phyloP scores from a whole-genome alignment of 2,113 vertebrate genomes.

The Scomber colias region DNA sequence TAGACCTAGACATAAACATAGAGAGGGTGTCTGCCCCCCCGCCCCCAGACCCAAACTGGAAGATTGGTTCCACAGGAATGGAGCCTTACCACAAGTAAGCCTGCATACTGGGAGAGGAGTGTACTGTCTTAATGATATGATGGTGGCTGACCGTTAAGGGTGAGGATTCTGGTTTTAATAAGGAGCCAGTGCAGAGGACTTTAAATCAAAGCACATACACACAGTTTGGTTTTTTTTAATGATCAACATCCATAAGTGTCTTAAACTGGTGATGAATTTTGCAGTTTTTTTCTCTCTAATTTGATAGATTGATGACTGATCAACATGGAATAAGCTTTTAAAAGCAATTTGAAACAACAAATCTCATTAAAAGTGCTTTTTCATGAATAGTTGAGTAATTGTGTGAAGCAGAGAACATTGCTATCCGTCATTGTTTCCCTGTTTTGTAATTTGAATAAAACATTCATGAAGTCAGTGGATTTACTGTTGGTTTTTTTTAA shows the following conservation, averaged over 20 bases:
- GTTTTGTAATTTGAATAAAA: constrained; percentile 66
- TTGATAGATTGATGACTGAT: constrained; percentile 12
- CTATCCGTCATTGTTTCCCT: background rate
- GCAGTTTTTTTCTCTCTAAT: background rate
- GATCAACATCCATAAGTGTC: constrained; percentile 7
- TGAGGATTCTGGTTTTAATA: too few relatives aligned
- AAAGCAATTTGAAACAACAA: constrained; percentile 1
- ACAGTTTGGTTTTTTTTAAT: background rate
- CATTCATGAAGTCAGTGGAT: constrained; percentile 2
- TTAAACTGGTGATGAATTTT: background rate
- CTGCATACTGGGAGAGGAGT: too few relatives aligned
- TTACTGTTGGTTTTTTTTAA: too few relatives aligned
- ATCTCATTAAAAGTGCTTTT: constrained; percentile 14
- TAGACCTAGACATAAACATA: too few relatives aligned
- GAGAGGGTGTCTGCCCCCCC: too few relatives aligned
- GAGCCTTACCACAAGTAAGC: too few relatives aligned
- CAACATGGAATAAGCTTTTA: constrained; percentile 17
- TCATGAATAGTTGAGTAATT: constrained; percentile 20
- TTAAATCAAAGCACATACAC: background rate
- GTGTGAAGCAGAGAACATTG: constrained; percentile 6
- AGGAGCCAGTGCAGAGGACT: too few relatives aligned
- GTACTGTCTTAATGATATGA: too few relatives aligned
- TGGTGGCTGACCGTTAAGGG: too few relatives aligned
- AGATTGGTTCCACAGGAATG: too few relatives aligned
- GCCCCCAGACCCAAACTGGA: too few relatives aligned